Evolutionary conservation across 2,888 invertebrate genomes (phyloP).

Genomic region (Emmelina monodactyla): DNA sequence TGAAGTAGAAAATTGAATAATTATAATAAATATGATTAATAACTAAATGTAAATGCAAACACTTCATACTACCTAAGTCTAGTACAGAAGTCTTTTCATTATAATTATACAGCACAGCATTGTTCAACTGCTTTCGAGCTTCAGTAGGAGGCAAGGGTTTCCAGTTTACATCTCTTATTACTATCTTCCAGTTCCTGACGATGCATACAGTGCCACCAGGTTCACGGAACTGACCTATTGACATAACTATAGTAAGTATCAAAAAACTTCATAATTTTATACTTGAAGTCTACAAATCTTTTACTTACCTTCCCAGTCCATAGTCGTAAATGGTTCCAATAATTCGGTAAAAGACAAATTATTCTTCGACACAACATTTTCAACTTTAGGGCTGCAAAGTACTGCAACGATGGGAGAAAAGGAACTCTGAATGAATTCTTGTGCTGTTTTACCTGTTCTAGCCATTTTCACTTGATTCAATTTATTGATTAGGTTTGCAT

Average conservation of each 20-base stretch:
- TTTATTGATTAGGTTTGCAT: too few relatives aligned
- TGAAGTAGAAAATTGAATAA: constrained; percentile 17
- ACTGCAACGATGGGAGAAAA: constrained; percentile 92
- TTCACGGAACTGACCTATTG: constrained; percentile 82
- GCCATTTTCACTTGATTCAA: too few relatives aligned
- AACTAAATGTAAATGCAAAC: constrained; percentile 1
- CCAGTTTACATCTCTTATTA: constrained; percentile 82
- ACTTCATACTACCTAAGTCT: constrained; percentile 53
- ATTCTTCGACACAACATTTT: constrained; percentile 86
- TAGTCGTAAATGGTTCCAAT: constrained; percentile 87
- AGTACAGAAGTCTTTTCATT: constrained; percentile 61
- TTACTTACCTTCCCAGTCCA: constrained; percentile 58
- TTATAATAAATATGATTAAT: not conserved
- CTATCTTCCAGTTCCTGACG: constrained; percentile 79
- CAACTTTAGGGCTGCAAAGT: constrained; percentile 82
- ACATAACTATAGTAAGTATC: too few relatives aligned
- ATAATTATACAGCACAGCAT: constrained; percentile 74
- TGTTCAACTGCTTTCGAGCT: constrained; percentile 85
- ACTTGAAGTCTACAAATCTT: not conserved
- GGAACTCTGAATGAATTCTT: constrained; percentile 88
- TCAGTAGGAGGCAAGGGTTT: constrained; percentile 82
- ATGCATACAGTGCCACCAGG: constrained; percentile 76
- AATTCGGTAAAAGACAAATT: constrained; percentile 90
- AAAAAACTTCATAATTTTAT: constrained; percentile 1
- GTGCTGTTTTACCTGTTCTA: constrained; percentile 65